Percentiles rank a stretch among this genome's conserved stretches.
These are phyloP conservation scores for Rallus limicola DNA, from an alignment of 2,113 vertebrate genomes.

Conservation along the genomic window DNA sequence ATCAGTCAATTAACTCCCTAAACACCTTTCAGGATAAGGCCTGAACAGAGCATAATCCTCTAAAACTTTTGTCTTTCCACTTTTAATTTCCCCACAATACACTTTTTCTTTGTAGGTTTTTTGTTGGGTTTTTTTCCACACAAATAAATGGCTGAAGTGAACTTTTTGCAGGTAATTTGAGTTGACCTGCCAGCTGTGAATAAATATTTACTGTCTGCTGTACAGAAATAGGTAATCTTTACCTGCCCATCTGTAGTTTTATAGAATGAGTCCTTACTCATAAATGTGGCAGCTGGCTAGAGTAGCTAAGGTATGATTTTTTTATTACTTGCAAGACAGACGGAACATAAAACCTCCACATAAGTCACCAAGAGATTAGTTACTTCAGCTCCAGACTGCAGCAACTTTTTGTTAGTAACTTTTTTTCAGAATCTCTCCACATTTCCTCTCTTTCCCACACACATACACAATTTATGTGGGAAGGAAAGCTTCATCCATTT, in stretches of 20 bases:
- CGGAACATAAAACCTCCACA: neutral
- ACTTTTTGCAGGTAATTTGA: slow-evolving; percentile 5
- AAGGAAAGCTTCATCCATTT: neutral
- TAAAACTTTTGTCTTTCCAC: neutral
- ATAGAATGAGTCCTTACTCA: neutral
- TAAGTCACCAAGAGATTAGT: slow-evolving; percentile 26
- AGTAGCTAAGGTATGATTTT: slow-evolving; percentile 8
- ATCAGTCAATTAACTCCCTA: neutral
- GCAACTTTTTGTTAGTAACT: neutral
- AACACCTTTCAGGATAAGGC: neutral
- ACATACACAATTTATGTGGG: neutral
- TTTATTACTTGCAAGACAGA: slow-evolving; percentile 22
- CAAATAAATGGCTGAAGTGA: neutral
- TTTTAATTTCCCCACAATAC: neutral
- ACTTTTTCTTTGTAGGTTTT: neutral
- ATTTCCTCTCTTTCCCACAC: neutral
- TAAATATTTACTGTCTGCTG: slow-evolving; percentile 30
- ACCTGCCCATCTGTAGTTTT: slow-evolving; percentile 19
- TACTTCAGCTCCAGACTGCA: neutral
- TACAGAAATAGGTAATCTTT: neutral
- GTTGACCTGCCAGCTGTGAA: slow-evolving; percentile 8
- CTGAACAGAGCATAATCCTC: neutral
- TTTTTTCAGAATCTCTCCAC: neutral
- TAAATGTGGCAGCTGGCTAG: slow-evolving; percentile 29
- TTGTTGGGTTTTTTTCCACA: neutral